Evolutionary conservation across 2,888 invertebrate genomes (phyloP).

Genomic region (Hydrotaea diabolus): DNA sequence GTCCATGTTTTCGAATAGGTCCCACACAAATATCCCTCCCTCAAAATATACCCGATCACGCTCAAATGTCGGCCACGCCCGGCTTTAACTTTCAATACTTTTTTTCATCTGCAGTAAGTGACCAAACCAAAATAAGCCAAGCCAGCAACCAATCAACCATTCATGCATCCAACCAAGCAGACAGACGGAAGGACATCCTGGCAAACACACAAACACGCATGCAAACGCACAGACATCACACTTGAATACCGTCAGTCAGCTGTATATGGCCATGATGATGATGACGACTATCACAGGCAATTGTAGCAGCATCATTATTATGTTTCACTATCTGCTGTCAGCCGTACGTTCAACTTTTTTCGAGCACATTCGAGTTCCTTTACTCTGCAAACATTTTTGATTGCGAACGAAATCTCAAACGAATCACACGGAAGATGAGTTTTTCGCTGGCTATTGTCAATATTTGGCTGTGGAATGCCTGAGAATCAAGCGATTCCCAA

Average conservation of each 20-base stretch:
- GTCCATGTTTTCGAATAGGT: too few species aligned
- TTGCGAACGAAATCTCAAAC: too few species aligned
- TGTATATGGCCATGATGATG: not conserved
- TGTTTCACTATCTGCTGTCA: not conserved
- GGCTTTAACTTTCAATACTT: too few species aligned
- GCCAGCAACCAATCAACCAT: not conserved
- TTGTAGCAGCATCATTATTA: not conserved
- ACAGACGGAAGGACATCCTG: not conserved
- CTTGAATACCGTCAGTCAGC: slow-evolving; percentile 6
- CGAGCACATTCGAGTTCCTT: not conserved
- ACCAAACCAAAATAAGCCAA: not conserved
- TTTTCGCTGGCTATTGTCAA: too few species aligned
- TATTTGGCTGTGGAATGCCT: too few species aligned
- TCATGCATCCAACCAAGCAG: not conserved
- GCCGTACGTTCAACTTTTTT: slow-evolving; percentile 10
- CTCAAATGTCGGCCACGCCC: too few species aligned
- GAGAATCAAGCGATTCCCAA: too few species aligned
- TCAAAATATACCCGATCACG: too few species aligned
- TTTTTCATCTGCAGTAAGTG: slow-evolving; percentile 8
- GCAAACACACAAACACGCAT: not conserved
- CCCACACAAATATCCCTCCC: too few species aligned
- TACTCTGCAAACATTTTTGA: too few species aligned
- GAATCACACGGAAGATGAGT: too few species aligned
- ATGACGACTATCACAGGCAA: not conserved
- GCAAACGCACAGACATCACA: not conserved